Evolutionary conservation across 1,140 invertebrate species (phyloP).

Genomic region (Trichonephila clavata): DNA sequence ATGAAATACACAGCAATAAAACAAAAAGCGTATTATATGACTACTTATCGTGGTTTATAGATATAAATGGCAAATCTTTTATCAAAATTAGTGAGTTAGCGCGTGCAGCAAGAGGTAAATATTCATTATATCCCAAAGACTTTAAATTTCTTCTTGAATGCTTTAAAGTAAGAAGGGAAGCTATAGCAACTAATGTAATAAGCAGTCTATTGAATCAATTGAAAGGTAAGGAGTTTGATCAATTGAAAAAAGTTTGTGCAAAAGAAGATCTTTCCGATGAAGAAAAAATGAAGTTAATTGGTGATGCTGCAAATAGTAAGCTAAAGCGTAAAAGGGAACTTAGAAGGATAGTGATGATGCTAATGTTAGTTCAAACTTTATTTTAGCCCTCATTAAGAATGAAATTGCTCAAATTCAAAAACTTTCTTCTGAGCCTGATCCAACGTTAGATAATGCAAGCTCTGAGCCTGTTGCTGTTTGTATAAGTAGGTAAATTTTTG

Average conservation of each 20-base stretch:
- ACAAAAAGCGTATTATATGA: neutral
- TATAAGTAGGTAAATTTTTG: no score
- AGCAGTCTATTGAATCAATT: neutral
- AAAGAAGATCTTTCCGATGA: conserved; percentile 1
- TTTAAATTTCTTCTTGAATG: conserved; percentile 42
- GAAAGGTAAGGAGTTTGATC: neutral
- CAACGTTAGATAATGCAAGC: no score
- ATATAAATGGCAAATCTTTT: conserved; percentile 42
- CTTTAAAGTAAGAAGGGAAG: conserved; percentile 38
- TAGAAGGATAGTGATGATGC: no score
- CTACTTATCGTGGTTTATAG: neutral
- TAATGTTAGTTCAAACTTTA: neutral
- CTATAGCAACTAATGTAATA: neutral
- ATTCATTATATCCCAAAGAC: neutral
- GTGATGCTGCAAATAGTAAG: neutral
- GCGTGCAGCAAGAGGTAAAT: neutral
- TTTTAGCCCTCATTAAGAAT: conserved; percentile 35
- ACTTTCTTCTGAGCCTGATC: neutral
- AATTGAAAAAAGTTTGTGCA: neutral
- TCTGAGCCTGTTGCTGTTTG: no score
- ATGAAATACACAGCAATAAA: conserved; percentile 33
- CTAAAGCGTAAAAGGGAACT: neutral
- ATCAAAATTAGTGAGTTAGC: conserved; percentile 43
- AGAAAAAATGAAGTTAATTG: neutral
- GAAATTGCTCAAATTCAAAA: neutral